Conservation (phyloP, 2,888 invertebrate genomes). For the Actias luna region DNA sequence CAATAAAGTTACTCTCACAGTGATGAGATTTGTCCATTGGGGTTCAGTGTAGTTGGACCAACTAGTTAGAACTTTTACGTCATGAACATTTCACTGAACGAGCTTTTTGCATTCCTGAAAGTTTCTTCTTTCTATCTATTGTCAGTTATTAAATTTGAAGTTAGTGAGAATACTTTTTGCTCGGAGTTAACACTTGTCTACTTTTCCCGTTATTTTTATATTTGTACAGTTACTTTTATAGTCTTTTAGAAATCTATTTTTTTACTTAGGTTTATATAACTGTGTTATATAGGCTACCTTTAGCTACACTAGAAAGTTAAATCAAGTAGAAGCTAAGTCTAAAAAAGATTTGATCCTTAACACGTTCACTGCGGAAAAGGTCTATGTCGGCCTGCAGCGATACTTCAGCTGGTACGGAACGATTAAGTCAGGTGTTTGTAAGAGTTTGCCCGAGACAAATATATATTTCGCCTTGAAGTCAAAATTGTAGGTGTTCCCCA, state of each 20-base stretch:
- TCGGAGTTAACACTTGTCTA: neutral
- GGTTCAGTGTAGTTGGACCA: constrained; percentile 7
- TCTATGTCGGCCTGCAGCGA: no score
- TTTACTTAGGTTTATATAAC: neutral
- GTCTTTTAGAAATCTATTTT: neutral
- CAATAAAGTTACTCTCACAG: neutral
- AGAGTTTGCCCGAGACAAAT: no score
- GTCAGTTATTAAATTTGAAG: constrained; percentile 6
- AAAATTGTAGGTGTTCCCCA: no score
- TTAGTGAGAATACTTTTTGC: neutral
- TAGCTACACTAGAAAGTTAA: no score
- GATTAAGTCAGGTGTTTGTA: no score
- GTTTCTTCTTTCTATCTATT: constrained; percentile 1
- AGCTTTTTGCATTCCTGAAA: constrained; percentile 5
- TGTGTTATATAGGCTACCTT: neutral
- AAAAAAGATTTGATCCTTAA: no score
- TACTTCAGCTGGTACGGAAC: no score
- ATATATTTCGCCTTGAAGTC: no score
- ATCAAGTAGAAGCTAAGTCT: no score
- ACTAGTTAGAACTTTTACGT: constrained; percentile 10
- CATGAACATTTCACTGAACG: constrained; percentile 2
- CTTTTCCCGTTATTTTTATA: neutral
- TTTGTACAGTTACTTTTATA: neutral
- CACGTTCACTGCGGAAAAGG: no score
- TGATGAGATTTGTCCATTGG: constrained; percentile 3